phyloP scores from a whole-genome alignment of 2,113 vertebrate species.

The Sylvilagus bachmani region DNA sequence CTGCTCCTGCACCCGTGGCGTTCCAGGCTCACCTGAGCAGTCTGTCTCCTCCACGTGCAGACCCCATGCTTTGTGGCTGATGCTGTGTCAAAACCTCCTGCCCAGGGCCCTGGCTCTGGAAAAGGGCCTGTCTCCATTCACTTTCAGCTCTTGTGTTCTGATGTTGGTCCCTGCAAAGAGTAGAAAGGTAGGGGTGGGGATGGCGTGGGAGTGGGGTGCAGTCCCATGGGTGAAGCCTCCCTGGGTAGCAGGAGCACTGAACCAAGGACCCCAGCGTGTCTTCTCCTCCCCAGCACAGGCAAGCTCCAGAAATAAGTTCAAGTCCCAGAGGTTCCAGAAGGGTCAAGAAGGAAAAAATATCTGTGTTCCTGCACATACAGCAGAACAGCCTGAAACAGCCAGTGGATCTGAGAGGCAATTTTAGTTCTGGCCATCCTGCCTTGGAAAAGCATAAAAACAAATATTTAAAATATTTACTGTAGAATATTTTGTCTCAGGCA shows the following conservation, averaged over 20 bases:
- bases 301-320: background rate
- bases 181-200: too few relatives aligned
- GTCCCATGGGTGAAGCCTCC: background rate
- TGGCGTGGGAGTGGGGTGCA: fast-evolving
- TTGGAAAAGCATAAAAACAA: slow-evolving; percentile 52
- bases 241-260: background rate
- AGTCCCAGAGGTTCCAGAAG: background rate
- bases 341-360: background rate
- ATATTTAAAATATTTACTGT: background rate
- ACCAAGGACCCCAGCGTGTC: background rate
- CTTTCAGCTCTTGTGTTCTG: background rate
- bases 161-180: background rate
- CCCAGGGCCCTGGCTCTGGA: background rate
- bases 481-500: too few relatives aligned
- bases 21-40: background rate
- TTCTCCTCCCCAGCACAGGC: background rate
- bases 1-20: background rate
- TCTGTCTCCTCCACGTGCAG: background rate
- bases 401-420: background rate
- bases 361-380: background rate
- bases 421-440: slow-evolving; percentile 16
- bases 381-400: slow-evolving; percentile 34
- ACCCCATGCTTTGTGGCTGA: background rate
- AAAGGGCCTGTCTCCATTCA: background rate
- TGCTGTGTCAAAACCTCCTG: background rate